phyloP scores from a whole-genome alignment of 2,113 vertebrate genomes.

The Odocoileus hemionus region DNA sequence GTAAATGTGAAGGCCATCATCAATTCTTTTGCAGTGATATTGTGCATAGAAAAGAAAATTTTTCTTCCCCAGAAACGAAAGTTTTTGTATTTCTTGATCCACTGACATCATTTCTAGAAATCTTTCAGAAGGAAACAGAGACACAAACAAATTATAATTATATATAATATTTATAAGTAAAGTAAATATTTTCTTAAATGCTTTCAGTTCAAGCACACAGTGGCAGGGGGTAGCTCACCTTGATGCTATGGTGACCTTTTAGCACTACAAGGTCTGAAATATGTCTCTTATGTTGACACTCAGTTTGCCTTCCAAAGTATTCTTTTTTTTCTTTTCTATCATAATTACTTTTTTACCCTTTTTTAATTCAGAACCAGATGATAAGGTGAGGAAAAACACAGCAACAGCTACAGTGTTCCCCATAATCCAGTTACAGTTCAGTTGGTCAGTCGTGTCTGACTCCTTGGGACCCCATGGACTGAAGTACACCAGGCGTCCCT shows the following conservation, averaged over 20 bases:
- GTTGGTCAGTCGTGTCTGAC: not conserved
- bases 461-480: not conserved
- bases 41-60: not conserved
- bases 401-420: not conserved
- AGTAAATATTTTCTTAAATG: not conserved
- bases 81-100: not conserved
- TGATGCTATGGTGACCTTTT: not conserved
- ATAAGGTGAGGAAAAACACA: not conserved
- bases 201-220: not conserved
- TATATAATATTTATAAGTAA: not conserved
- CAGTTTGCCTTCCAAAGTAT: not conserved
- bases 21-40: not conserved
- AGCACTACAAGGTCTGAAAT: not conserved
- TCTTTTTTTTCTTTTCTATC: not conserved
- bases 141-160: not conserved
- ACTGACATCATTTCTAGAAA: not conserved
- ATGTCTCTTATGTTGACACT: not conserved
- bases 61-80: not conserved
- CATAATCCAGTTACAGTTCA: not conserved
- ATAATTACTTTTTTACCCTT: not conserved
- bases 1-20: not conserved
- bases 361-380: not conserved
- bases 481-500: not conserved
- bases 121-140: not conserved
- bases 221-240: not conserved